Evolutionary conservation across 2,113 vertebrate genomes (phyloP).

Genomic region (Hemiscyllium ocellatum): DNA sequence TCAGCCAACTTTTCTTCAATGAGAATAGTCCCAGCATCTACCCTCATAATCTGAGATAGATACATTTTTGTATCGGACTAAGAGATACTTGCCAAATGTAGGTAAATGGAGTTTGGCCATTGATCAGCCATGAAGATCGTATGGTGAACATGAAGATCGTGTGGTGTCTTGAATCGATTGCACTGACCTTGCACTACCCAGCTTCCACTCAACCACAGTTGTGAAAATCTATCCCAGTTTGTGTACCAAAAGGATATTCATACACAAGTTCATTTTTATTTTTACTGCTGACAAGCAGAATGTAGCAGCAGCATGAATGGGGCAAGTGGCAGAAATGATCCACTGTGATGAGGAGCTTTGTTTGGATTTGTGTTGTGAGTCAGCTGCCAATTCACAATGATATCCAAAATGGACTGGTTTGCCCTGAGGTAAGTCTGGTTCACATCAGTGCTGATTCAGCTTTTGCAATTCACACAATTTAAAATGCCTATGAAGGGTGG

Average conservation of each 20-base stretch:
- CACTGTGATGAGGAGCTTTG: not conserved
- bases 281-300: not conserved
- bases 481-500: not conserved
- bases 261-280: not conserved
- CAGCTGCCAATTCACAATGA: not conserved
- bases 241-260: not conserved
- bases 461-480: conserved; percentile 1
- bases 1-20: too few relatives aligned
- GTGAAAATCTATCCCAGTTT: not conserved
- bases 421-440: not conserved
- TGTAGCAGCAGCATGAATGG: not conserved
- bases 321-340: not conserved
- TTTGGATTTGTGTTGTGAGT: not conserved
- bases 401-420: not conserved
- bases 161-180: not conserved
- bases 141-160: not conserved
- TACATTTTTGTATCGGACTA: too few relatives aligned
- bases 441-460: not conserved
- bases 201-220: too few relatives aligned
- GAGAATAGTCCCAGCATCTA: too few relatives aligned
- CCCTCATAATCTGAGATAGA: too few relatives aligned
- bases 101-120: too few relatives aligned
- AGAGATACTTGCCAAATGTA: too few relatives aligned
- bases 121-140: too few relatives aligned
- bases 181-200: not conserved